Conservation (phyloP, 2,113 vertebrate genomes). For the Silurus glanis region DNA sequence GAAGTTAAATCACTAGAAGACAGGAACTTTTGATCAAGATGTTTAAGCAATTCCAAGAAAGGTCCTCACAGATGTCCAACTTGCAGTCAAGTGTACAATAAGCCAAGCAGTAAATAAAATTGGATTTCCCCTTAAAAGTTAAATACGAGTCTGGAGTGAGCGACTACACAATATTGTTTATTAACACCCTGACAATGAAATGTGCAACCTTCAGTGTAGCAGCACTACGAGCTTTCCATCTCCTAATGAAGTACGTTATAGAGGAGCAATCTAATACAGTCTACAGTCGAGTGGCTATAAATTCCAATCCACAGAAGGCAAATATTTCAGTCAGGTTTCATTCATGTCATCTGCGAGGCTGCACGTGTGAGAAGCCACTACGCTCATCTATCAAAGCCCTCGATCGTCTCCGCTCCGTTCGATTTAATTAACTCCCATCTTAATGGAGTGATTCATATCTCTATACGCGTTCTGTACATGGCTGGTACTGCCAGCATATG, state of each 20-base stretch:
- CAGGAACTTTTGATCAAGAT: background rate
- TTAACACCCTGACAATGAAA: constrained; percentile 32
- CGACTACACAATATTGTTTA: background rate
- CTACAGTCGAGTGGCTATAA: constrained; percentile 27
- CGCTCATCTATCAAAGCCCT: constrained; percentile 34
- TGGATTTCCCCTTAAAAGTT: background rate
- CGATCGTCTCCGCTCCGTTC: constrained; percentile 28
- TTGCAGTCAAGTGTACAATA: background rate
- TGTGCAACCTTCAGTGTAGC: constrained; percentile 8
- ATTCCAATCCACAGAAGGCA: constrained; percentile 31
- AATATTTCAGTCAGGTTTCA: constrained; percentile 44
- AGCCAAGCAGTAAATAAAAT: background rate
- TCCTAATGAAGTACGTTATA: constrained; percentile 36
- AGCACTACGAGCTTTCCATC: constrained; percentile 22
- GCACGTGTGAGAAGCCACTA: constrained; percentile 24
- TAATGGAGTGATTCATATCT: constrained; percentile 48
- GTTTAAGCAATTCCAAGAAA: background rate
- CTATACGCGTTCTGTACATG: constrained; percentile 29
- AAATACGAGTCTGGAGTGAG: background rate
- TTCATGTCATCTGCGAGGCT: constrained; percentile 2
- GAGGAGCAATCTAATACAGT: constrained; percentile 27
- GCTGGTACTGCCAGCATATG: background rate
- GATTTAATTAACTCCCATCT: constrained; percentile 50
- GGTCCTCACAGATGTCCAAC: background rate
- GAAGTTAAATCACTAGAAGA: background rate